Evolutionary conservation across 2,797 vertebrate species (phyloP), one percentile per base, ranked within the genome.

Genomic region (Zonotrichia albicollis): DNA sequence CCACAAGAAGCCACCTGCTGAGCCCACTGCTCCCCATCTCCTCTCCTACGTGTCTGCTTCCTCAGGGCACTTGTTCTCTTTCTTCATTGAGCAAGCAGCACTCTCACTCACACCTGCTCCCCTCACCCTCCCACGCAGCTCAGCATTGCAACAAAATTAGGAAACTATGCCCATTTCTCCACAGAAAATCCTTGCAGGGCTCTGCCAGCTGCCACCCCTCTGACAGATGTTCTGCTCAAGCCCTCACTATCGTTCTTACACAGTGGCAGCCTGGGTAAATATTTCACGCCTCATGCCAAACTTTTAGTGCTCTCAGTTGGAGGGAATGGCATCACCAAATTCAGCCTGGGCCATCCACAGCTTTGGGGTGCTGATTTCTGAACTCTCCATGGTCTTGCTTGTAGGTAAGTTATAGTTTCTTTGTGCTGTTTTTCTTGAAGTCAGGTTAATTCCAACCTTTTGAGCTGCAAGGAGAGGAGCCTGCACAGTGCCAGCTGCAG

Each of bases 191-290:
- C 55, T 73, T 87, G 71, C 77, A 0, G 3, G 87, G 82, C 50
- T 93, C 74, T 92, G 53, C 94, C 91, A 89, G 89, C 89, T 96
- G 91, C 94, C 96, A 94, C 89, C 90, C 89, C 55, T 0, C 68
- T 74, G 70, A 91, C 97, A 97, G 97, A 97, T 97, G 97, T 94
- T 94, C 66, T 78, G 43, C 77, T 94, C 58, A 55, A 72, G 85
- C 71, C 70, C 71, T 27, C 53, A 54, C 77, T 60, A 21, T 79
- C 72, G 29, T 81, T 96, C 88, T 65, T 73, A 66, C 92, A 45
- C 10, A 74, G 71, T 29, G 58, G 74, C 83, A 96, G 80, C 72
- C 89, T 89, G 77, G 42, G 73, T 61, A 66, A 61, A 80, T 73
- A 62, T 93, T 91, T 77, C 34, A 64, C 0, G 1, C 72, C 82